Percentiles rank a stretch among this genome's conserved stretches.
These are phyloP conservation scores for Mythimna pallens DNA, from an alignment of 2,888 invertebrate species.

Conservation along the genomic window DNA sequence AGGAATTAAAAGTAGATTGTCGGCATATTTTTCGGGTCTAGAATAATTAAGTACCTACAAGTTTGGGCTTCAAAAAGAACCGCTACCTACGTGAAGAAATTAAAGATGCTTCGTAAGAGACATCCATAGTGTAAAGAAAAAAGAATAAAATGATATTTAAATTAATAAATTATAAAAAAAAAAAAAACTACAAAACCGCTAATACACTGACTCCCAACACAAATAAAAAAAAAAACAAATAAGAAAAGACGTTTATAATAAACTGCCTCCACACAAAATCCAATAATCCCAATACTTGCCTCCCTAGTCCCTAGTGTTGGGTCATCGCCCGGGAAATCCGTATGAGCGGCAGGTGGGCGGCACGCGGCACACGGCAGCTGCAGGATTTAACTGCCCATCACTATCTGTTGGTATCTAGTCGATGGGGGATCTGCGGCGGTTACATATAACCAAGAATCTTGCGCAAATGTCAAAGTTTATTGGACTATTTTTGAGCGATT, in stretches of 20 bases:
- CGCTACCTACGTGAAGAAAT: no score
- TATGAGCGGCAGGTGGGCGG: conserved; percentile 74
- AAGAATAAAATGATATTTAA: not conserved
- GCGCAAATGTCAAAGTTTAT: conserved; percentile 29
- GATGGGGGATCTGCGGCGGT: conserved; percentile 49
- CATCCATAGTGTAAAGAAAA: not conserved
- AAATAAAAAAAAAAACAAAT: conserved; percentile 8
- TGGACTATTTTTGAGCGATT: conserved; percentile 15
- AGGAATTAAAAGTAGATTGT: not conserved
- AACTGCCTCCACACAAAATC: conserved; percentile 12
- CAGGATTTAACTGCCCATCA: conserved; percentile 63
- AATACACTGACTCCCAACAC: not conserved
- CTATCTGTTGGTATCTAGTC: conserved; percentile 60
- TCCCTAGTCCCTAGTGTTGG: conserved; percentile 56
- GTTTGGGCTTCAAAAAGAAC: not conserved
- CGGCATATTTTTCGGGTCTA: not conserved
- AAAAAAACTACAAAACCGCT: no score
- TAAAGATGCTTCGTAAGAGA: not conserved
- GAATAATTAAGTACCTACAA: not conserved
- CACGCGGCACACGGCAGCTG: conserved; percentile 77
- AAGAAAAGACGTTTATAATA: not conserved
- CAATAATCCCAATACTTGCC: conserved; percentile 29
- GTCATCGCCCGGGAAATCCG: conserved; percentile 79
- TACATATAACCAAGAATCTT: conserved; percentile 45
- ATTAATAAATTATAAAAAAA: no score